Evolutionary conservation across 2,797 vertebrate species (phyloP), one percentile per base, ranked within the genome.

Genomic region (Adelosebastes latens): DNA sequence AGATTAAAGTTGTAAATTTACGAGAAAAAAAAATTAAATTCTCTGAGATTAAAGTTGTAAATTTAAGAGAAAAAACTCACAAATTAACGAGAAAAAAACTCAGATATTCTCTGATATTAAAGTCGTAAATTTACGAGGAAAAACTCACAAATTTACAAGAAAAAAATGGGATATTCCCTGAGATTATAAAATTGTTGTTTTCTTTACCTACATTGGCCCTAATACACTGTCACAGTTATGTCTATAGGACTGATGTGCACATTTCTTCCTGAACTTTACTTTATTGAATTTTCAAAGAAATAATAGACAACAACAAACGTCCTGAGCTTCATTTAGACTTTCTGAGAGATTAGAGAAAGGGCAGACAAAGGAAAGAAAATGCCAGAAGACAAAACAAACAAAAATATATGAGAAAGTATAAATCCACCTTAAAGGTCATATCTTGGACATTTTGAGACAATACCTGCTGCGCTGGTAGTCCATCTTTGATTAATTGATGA

Each of bases 341-440:
- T 46, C 8, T 29, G 70, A 16, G 31, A n/a, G 62, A 59, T 72
- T 25, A 46, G 13, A 49, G 5, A 52, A 61, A 27, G 39, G 55
- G 29, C 29, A 52, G 36, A 72, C 25, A 22, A 29, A 39, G 9
- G 16, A 58, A 1, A 14, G 42, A 68, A 72, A 39, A 36, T 8
- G 22, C 3, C 58, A n/a, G 22, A 34, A 72, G 9, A 61, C 14
- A 60, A 53, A 60, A 22, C 1, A 46, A 65, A 60, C 32, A 25
- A 24, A 32, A 10, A 61, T 36, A 22, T 53, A 67, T 52, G 20
- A 60, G 61, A 25, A 3, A 53, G 60, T 4, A 58, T 27, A 36
- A 66, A 66, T 75, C 66, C 32, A 63, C 61, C 22, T 58, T 49
- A 63, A 76, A 75, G 67, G 62, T 80, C 77, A 63, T 4, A 24